Evolutionary conservation across 2,888 invertebrate genomes (phyloP).

Genomic region (Apamea sordens): DNA sequence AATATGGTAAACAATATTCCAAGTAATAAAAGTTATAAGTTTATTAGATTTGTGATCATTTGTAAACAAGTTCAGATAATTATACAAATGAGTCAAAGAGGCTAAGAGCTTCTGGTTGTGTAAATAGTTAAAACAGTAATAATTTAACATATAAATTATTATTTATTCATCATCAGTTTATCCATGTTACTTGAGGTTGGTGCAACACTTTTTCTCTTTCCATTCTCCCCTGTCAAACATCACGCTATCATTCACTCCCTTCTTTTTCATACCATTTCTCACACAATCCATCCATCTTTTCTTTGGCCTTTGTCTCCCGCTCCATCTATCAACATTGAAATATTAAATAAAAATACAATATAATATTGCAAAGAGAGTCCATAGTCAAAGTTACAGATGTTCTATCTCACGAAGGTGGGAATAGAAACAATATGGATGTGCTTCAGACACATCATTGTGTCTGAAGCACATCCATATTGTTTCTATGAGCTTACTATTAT

Average conservation of each 20-base stretch:
- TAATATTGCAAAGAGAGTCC: background rate
- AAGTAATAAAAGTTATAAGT: background rate
- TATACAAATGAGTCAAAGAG: background rate
- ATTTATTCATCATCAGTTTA: background rate
- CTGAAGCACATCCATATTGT: background rate
- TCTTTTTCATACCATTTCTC: background rate
- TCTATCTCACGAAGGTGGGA: background rate
- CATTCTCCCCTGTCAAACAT: background rate
- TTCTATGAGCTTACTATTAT: background rate
- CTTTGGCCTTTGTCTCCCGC: background rate
- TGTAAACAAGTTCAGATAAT: background rate
- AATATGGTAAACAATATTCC: background rate
- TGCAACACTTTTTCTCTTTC: background rate
- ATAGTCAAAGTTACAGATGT: background rate
- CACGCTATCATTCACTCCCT: background rate
- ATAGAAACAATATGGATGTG: too few species aligned
- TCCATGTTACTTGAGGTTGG: background rate
- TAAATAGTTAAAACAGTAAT: background rate
- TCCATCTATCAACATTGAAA: background rate
- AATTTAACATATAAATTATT: background rate
- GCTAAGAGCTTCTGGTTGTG: background rate
- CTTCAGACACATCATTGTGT: too few species aligned
- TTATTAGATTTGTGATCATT: background rate
- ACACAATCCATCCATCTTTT: background rate
- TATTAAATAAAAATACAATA: background rate